Base-by-base conservation (phyloP, 2,797 vertebrate genomes). In the Eurystomus glaucurus region DNA sequence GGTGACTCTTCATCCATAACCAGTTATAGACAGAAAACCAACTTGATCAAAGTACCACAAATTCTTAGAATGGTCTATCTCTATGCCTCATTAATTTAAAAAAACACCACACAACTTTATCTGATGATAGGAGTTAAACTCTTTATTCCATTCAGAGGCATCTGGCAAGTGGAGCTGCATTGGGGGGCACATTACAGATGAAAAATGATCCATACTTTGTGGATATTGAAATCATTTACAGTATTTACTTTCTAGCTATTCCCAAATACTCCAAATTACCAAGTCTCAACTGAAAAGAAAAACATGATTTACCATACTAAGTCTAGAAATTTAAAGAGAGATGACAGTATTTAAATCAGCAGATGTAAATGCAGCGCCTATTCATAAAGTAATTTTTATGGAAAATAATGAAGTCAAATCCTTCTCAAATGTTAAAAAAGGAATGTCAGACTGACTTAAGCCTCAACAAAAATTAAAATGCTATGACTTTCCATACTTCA, bases 141-240 rank as follows among this genome's bases (percentile, higher is more conserved):
- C 98, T 98, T 99, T 98, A 99, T 99, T 99, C 98, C 98, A 99
- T 99, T 99, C 98, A 99, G 99, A 99, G 99, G 99, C 99, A 99
- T 99, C 98, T 99, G 99, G 99, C 99, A 99, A 99, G 98, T 99
- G 99, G 99, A 99, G 99, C 99, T 99, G 99, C 99, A 98, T 98
- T 98, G 98, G 98, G 97, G 98, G 98, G 98, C 98, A 98, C 99
- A 99, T 99, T 99, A 99, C 98, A 98, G 98, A 98, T 98, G 97
- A 98, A 98, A 98, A 98, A 97, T 98, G 98, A 98, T 98, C 98
- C 98, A 98, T 98, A 98, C 97, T 97, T 97, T 97, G 97, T 98
- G 97, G 98, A 98, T 98, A 98, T 88, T 98, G 98, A 99, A 99
- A 98, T 99, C 98, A 99, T 98, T 99, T 99, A 98, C 98, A 98